phyloP scores from a whole-genome alignment of 2,888 invertebrate genomes.

The Nemurella pictetii region DNA sequence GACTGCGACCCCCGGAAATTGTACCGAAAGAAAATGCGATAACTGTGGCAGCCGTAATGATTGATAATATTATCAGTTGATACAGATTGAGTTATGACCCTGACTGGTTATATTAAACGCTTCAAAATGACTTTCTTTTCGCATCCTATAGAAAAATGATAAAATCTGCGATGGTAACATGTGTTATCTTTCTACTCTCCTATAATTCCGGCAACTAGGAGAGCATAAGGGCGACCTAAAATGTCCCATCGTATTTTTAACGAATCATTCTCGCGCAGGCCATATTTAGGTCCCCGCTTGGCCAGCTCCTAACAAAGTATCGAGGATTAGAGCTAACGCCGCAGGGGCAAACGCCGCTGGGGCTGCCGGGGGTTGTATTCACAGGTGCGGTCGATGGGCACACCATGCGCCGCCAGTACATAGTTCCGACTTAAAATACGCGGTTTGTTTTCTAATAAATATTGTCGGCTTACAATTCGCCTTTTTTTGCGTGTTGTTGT shows the following conservation, averaged over 20 bases:
- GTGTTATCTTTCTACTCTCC: too few relatives aligned
- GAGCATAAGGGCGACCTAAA: neutral
- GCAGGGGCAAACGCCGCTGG: neutral
- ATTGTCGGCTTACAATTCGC: neutral
- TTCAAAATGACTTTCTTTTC: too few relatives aligned
- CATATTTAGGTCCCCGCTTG: neutral
- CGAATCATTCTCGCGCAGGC: neutral
- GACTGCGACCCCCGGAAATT: neutral
- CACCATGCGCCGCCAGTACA: neutral
- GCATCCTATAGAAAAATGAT: too few relatives aligned
- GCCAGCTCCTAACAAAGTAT: neutral
- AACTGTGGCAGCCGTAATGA: neutral
- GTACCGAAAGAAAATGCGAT: neutral
- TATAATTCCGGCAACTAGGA: neutral
- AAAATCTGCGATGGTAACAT: too few relatives aligned
- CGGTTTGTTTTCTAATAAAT: neutral
- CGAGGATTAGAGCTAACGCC: neutral
- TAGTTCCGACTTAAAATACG: neutral
- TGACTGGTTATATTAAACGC: neutral
- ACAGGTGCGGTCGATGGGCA: neutral
- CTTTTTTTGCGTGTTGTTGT: constrained; percentile 17
- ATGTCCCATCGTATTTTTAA: neutral
- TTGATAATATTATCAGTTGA: neutral
- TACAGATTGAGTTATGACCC: neutral
- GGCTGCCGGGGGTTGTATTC: neutral